phyloP scores from a whole-genome alignment of 2,113 vertebrate species.

The Brachypodius melanocephalos region DNA sequence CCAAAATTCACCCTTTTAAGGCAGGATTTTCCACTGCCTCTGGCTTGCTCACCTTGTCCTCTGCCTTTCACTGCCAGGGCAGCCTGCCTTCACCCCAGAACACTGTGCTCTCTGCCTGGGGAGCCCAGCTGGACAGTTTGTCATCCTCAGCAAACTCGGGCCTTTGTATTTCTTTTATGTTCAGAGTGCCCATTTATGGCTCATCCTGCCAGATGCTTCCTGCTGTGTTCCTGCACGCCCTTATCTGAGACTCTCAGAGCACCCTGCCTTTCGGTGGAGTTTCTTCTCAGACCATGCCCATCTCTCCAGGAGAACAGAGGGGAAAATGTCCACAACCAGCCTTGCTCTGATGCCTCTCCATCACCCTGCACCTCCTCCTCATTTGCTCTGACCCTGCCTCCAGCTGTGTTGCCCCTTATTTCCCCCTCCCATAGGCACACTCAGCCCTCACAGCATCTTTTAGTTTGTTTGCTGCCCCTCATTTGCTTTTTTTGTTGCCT shows the following conservation, averaged over 20 bases:
- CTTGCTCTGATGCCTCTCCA: neutral
- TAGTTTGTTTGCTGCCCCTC: neutral
- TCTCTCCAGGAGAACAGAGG: neutral
- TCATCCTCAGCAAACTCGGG: neutral
- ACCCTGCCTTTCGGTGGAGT: fast-evolving
- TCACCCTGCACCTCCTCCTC: neutral
- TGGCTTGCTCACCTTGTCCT: neutral
- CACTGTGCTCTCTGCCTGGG: neutral
- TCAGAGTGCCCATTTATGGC: constrained; percentile 1
- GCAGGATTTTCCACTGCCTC: neutral
- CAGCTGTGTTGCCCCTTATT: neutral
- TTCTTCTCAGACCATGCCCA: neutral
- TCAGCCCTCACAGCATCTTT: neutral
- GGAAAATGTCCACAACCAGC: neutral
- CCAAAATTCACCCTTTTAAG: neutral
- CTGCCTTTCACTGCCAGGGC: fast-evolving
- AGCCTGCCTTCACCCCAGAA: neutral
- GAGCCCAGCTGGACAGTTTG: neutral
- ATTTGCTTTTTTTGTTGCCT: neutral
- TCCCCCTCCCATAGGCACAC: neutral
- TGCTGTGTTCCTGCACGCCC: neutral
- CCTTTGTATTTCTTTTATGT: neutral
- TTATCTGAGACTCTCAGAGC: constrained; percentile 18
- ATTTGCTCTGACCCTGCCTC: neutral
- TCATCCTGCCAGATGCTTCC: constrained; percentile 24